These are phyloP conservation scores for Polymixis flavicincta DNA, from an alignment of 2,888 invertebrate genomes.

Conservation along the genomic window DNA sequence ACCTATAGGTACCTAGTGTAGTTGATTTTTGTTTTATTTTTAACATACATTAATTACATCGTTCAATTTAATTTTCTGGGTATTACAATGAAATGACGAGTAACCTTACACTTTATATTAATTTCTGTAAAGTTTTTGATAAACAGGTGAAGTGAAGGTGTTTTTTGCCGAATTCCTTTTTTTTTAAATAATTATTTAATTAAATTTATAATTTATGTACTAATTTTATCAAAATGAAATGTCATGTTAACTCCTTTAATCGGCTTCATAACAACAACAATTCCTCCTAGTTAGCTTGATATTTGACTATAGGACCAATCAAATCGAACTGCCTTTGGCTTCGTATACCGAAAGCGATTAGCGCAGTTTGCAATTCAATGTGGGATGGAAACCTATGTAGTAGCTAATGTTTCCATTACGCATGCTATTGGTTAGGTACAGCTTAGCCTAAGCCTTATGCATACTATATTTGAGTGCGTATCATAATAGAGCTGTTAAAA, in stretches of 20 bases:
- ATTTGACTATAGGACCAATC: background rate
- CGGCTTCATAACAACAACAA: too few relatives aligned
- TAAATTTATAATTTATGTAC: too few relatives aligned
- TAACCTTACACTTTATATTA: too few relatives aligned
- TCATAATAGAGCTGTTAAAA: background rate
- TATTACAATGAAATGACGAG: background rate
- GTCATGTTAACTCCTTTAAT: background rate
- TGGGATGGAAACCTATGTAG: background rate
- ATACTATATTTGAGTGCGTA: background rate
- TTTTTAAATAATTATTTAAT: too few relatives aligned
- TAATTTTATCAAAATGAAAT: too few relatives aligned
- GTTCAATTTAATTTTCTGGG: background rate
- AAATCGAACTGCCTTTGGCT: background rate
- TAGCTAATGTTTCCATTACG: constrained; percentile 34
- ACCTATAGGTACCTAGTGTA: background rate
- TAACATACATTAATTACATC: too few relatives aligned
- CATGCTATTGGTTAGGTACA: constrained; percentile 15
- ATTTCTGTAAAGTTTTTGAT: too few relatives aligned
- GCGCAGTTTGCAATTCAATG: constrained; percentile 28
- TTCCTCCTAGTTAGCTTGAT: background rate
- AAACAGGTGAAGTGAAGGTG: too few relatives aligned
- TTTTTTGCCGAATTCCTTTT: too few relatives aligned
- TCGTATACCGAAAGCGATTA: background rate
- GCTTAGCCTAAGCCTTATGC: background rate
- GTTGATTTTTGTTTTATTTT: background rate